A percentile compares a stretch with the other conserved stretches of the same genome.
phyloP scores from a whole-genome alignment of 2,888 invertebrate species.

The Aromia moschata region DNA sequence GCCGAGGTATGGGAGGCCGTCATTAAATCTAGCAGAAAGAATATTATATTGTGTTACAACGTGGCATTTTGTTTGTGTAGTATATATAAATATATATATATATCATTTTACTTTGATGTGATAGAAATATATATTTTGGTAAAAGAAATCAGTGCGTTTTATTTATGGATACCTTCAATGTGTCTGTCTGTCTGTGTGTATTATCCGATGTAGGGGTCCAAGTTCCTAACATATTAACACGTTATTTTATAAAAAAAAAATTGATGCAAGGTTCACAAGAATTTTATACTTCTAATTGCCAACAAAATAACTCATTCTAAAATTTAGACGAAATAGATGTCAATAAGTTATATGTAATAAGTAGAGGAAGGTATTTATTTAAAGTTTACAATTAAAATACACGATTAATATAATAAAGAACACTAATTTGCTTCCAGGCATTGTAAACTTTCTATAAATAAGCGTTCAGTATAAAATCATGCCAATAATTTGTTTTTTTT shows the following conservation, averaged over 20 bases:
- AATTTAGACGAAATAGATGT: constrained; percentile 58
- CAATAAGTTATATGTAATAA: constrained; percentile 56
- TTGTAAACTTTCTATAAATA: constrained; percentile 51
- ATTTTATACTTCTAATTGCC: constrained; percentile 56
- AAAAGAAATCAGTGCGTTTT: constrained; percentile 53
- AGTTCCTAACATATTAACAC: constrained; percentile 56
- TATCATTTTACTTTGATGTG: constrained; percentile 51
- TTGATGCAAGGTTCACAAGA: constrained; percentile 57
- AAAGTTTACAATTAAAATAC: constrained; percentile 52
- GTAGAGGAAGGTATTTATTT: constrained; percentile 58
- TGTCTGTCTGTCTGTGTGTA: constrained; percentile 48
- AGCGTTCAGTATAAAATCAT: constrained; percentile 55
- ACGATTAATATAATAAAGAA: constrained; percentile 28
- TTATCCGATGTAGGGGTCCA: constrained; percentile 56
- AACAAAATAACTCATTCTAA: constrained; percentile 58
- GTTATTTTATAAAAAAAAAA: constrained; percentile 21
- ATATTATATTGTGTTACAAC: constrained; percentile 53
- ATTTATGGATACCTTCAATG: constrained; percentile 51
- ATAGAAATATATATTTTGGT: constrained; percentile 59
- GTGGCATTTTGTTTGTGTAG: constrained; percentile 54
- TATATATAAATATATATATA: too few relatives aligned
- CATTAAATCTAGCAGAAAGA: constrained; percentile 38
- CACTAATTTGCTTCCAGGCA: constrained; percentile 45
- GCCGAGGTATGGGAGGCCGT: constrained; percentile 39
- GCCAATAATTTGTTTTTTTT: constrained; percentile 57